Conservation (phyloP, 2,797 vertebrate genomes). For the Channa striata region DNA sequence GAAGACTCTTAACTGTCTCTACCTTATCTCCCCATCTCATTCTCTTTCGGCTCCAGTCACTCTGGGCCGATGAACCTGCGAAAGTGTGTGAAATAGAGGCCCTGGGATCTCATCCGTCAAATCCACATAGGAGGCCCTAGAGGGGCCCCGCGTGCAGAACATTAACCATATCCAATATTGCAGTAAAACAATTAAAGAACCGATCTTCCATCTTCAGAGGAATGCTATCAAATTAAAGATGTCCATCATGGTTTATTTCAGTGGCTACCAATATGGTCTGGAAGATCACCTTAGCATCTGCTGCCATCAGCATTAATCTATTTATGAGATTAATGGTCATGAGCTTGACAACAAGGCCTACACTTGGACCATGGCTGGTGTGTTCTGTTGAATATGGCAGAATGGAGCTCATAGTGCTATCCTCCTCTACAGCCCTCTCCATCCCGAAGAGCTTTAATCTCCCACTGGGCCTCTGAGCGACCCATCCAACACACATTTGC, state of each 20-base stretch:
- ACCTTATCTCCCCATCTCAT: conserved; percentile 26
- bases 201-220: conserved; percentile 10
- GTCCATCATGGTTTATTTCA: conserved; percentile 34
- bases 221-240: conserved; percentile 54
- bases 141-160: conserved; percentile 4
- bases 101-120: conserved; percentile 70
- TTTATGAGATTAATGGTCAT: conserved; percentile 47
- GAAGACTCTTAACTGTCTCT: conserved; percentile 40
- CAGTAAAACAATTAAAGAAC: conserved; percentile 29
- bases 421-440: conserved; percentile 65
- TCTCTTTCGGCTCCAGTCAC: conserved; percentile 43
- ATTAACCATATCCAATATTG: conserved; percentile 28
- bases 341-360: conserved; percentile 37
- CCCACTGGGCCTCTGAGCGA: conserved; percentile 75
- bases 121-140: conserved; percentile 26
- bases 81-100: conserved; percentile 50
- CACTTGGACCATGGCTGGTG: conserved; percentile 28
- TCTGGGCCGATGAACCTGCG: conserved; percentile 53
- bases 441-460: conserved; percentile 80
- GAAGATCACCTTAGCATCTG: conserved; percentile 37
- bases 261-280: conserved; percentile 10
- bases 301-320: conserved; percentile 29
- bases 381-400: conserved; percentile 50
- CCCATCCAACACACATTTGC: conserved; percentile 79
- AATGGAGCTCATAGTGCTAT: conserved; percentile 48